Percentiles rank a stretch among this genome's conserved stretches.
These are phyloP conservation scores for Chloropsis cyanopogon DNA, from an alignment of 2,113 vertebrate genomes.

Conservation along the genomic window DNA sequence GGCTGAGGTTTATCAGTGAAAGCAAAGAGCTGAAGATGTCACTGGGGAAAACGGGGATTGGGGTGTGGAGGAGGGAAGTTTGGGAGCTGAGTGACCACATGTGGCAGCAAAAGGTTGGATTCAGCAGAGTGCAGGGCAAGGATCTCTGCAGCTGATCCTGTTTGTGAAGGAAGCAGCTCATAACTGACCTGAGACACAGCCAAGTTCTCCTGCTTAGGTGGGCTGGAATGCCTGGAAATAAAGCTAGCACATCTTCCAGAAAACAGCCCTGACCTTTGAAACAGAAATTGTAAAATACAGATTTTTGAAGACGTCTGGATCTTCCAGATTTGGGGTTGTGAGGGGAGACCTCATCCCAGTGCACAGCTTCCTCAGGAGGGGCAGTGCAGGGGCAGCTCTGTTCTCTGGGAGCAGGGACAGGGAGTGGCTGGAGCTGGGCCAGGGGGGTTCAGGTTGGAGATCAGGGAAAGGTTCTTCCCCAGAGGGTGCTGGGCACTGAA, in stretches of 20 bases:
- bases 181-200: background rate
- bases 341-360: background rate
- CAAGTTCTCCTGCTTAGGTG: background rate
- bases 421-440: background rate
- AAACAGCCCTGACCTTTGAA: background rate
- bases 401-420: background rate
- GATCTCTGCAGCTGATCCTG: background rate
- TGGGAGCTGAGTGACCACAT: background rate
- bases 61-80: background rate
- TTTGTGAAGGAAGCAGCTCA: background rate
- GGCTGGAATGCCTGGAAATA: background rate
- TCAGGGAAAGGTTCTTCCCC: no score
- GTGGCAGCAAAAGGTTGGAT: background rate
- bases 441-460: fast-evolving
- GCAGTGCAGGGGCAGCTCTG: background rate
- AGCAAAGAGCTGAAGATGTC: background rate
- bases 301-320: background rate
- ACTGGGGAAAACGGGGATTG: background rate
- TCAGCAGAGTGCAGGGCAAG: background rate
- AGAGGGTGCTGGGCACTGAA: background rate
- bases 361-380: background rate
- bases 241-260: background rate
- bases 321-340: background rate
- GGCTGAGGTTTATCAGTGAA: background rate
- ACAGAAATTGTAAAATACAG: background rate